Evolutionary conservation across 2,113 vertebrate species (phyloP), one percentile per base, ranked within the genome.

Genomic region (Sinosuthora webbiana): DNA sequence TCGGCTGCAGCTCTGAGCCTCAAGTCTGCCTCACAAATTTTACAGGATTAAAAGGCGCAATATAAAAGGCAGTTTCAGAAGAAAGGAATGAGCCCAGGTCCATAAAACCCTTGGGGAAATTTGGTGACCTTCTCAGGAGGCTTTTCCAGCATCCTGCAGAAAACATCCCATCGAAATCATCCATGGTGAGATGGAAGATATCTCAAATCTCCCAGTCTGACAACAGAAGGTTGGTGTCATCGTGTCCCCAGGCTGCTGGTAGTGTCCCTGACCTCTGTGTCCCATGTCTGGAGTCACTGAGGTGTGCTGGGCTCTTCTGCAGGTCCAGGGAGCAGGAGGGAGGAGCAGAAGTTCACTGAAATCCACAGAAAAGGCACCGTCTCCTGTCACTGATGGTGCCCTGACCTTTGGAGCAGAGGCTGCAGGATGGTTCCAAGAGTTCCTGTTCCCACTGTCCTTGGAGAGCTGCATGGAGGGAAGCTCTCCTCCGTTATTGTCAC

Each of bases 1-100:
- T 85, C 87, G 92, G 92, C 87, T 93, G 69, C 69, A 52, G 44
- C 87, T 56, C 92, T 83, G 82, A 60, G 49, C 60, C 50, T 89
- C 55, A 15, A 82, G 49, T 39, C 41, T 89, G 82, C 19, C 87
- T 78, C 74, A n/a, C 79, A 75, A 94, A 87, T 85, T 64, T 68
- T 73, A 16, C 37, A 79, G 78, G 37, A 87, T 76, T 68, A 90
- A 93, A 28, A 93, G 30, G 45, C 39, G 76, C 44, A 89, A 71
- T 56, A 63, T 39, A 84, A 84, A 93, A 75, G 35, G 13, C 39
- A 42, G 10, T 42, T 94, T 67, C 65, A 82, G 74, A 84, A 89
- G 41, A 67, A 89, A 87, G 13, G 65, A 56, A 52, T 76, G 52
- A 84, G 42, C 60, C 70, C 37, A 68, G 24, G 24, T 55, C 77